Conservation (phyloP, 1,140 invertebrate genomes). For the Drosophila pseudoobscura region DNA sequence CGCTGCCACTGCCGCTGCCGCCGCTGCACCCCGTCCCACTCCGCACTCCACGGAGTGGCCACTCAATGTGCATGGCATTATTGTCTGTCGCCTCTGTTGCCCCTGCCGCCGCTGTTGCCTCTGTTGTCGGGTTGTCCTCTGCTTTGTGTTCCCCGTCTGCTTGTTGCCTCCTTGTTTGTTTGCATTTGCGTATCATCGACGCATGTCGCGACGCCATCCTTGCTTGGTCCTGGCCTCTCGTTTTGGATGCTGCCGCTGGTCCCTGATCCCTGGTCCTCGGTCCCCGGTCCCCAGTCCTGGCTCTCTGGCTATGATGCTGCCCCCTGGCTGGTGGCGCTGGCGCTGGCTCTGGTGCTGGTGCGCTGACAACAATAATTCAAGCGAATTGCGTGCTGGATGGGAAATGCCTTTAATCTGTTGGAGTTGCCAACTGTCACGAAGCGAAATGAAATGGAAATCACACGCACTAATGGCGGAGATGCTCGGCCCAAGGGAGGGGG, state of each 20-base stretch:
- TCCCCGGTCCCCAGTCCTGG: slow-evolving; percentile 13
- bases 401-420: slow-evolving; percentile 81
- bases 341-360: slow-evolving; percentile 14
- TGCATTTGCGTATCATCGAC: slow-evolving; percentile 81
- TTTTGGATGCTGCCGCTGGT: slow-evolving; percentile 22
- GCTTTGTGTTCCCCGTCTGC: slow-evolving; percentile 17
- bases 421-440: slow-evolving; percentile 82
- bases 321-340: slow-evolving; percentile 18
- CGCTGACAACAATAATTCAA: slow-evolving; percentile 79
- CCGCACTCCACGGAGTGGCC: background rate
- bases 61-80: slow-evolving; percentile 67
- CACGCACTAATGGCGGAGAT: slow-evolving; percentile 75
- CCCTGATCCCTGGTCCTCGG: slow-evolving; percentile 17
- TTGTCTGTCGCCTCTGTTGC: no score
- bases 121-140: slow-evolving; percentile 19
- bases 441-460: slow-evolving; percentile 82
- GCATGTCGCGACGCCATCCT: slow-evolving; percentile 71
- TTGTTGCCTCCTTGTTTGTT: slow-evolving; percentile 63
- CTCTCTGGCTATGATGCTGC: slow-evolving; percentile 27
- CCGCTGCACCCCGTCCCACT: background rate
- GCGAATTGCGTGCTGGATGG: slow-evolving; percentile 76
- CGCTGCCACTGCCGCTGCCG: slow-evolving; percentile 14
- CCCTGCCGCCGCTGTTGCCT: no score
- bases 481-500: background rate
- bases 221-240: slow-evolving; percentile 27